Percentiles rank a stretch among this genome's conserved stretches.
Conservation (phyloP, 2,797 vertebrate species). For the Peromyscus aztecus region DNA sequence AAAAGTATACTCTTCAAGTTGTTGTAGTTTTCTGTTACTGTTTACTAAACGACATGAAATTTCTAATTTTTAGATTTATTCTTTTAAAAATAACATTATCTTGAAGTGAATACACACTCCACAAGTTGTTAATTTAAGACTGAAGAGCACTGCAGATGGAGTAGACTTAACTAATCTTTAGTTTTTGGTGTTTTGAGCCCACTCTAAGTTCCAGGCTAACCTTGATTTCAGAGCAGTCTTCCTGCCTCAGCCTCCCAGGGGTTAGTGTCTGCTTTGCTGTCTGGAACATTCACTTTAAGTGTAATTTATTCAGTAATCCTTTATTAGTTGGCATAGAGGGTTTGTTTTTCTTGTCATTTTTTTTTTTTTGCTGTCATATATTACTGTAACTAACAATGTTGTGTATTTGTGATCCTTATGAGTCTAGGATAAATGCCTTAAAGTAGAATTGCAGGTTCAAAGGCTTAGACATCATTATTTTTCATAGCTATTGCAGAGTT, state of each 20-base stretch:
- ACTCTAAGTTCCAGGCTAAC: background rate
- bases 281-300: background rate
- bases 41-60: conserved; percentile 62
- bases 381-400: background rate
- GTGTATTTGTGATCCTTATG: background rate
- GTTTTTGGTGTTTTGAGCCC: background rate
- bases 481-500: background rate
- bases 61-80: conserved; percentile 53
- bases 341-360: background rate
- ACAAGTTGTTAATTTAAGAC: conserved; percentile 28
- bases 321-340: background rate
- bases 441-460: background rate
- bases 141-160: background rate
- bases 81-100: conserved; percentile 59
- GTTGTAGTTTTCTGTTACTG: conserved; percentile 21
- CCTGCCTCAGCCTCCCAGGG: background rate
- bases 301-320: background rate
- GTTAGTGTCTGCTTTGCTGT: background rate
- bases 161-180: background rate
- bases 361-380: background rate
- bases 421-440: background rate
- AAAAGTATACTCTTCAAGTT: conserved; percentile 10
- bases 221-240: background rate
- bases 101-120: background rate
- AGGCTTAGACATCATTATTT: background rate